Evolutionary conservation across 2,888 invertebrate genomes (phyloP), one percentile per base, ranked within the genome.

Genomic region (Eudemis profundana): DNA sequence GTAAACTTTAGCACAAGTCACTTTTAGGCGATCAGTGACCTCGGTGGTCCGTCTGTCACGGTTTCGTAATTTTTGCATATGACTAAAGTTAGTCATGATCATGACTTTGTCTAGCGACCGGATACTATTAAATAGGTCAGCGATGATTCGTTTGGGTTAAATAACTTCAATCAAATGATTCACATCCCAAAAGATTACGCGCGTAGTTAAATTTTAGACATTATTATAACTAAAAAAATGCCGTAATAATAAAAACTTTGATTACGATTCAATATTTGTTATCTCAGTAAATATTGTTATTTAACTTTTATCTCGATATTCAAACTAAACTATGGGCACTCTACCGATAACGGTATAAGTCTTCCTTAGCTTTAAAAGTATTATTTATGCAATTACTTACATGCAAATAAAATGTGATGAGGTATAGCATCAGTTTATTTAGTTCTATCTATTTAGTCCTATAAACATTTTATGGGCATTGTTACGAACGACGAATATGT

Each of bases 81-180:
- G 60, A 65, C 65, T 65, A 60, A 51, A 62, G 42, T 59, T 14
- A 53, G 53, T 65, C 42, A 53, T 54, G 61, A 54, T 54, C n/a
- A n/a, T n/a, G n/a, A n/a, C n/a, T n/a, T 53, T 15, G 65, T 38
- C 65, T 47, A 38, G 29, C 21, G 36, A 29, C 60, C 65, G 65
- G 65, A 65, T 65, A 65, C 38, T 47, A 40, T 60, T 53, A 65
- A 60, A 65, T 65, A 65, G 65, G 65, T 65, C 65, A 65, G 53
- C 46, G 65, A 65, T 60, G 65, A 65, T 53, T 65, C 65, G 53
- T 53, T 50, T 53, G 65, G 65, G 65, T 65, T 65, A 65, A 65
- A 65, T 59, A 60, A 46, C 33, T 59, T 21, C 7, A 57, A 64
- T 57, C 17, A 46, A 47, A 36, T 65, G 65, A 65, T 51, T 65